Evolutionary conservation across 2,797 vertebrate genomes (phyloP), one percentile per base, ranked within the genome.

Genomic region (Sebastes hubbsi): DNA sequence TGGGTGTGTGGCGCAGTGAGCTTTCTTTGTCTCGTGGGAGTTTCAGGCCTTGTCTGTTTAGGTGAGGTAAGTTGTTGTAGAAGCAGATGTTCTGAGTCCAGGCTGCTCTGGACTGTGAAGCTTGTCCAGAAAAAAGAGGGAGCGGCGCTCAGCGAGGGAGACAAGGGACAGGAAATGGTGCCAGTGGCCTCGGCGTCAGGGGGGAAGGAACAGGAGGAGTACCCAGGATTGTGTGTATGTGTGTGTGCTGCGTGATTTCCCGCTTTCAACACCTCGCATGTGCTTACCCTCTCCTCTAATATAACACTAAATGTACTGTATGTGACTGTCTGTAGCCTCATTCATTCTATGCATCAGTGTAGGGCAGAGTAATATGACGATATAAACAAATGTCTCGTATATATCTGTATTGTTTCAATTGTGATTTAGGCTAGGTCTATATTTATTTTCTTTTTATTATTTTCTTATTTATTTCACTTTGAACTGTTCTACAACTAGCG

Each of bases 151-250:
- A 68, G 10, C 20, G 80, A 92, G 76, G 78, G 86, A 90, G 89
- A 77, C 83, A 58, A 67, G 82, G 89, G 87, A 91, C 88, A 91
- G 94, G 92, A 95, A 95, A 87, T 66, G 2, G 63, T 89, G 88
- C 84, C 86, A 90, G 68, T 90, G 89, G 81, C 88, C 84, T 92
- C 59, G 75, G 90, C 86, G 81, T 94, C 88, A 75, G 80, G 87
- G 75, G 89, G 93, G 93, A 94, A 94, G 95, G 93, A 94, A 93
- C 90, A 82, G 94, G 94, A 94, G 93, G 91, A 87, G 90, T 90
- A 66, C 87, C 87, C 88, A 84, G 87, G 86, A 87, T 85, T 76
- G 75, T 58, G 84, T 90, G 72, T 87, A 34, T 4, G 55, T 87
- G 46, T 83, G 56, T 62, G 54, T 66, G 62, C 22, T 73, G 62